phyloP scores from a whole-genome alignment of 1,140 invertebrate genomes.

The Nasonia vitripennis region DNA sequence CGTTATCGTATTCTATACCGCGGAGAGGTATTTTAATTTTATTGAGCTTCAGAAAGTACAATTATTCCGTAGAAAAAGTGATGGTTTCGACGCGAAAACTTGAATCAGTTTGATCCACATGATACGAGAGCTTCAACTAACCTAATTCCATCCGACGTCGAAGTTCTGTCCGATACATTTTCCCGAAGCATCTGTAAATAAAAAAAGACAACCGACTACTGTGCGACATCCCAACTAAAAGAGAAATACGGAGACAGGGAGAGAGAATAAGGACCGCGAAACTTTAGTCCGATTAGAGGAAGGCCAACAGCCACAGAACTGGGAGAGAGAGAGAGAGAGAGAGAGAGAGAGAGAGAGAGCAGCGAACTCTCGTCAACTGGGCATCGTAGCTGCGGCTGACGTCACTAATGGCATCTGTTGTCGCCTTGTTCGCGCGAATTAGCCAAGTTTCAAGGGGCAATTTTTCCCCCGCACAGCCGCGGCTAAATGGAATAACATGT shows the following conservation, averaged over 20 bases:
- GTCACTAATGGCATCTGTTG: slow-evolving; percentile 48
- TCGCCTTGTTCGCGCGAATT: slow-evolving; percentile 42
- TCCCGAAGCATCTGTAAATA: not conserved
- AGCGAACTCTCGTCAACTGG: slow-evolving; percentile 16
- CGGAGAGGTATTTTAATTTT: no score
- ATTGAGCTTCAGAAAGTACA: no score
- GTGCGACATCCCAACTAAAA: not conserved
- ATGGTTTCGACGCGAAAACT: no score
- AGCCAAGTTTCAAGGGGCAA: slow-evolving; percentile 45
- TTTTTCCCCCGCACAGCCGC: slow-evolving; percentile 18
- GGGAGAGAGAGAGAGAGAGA: no score
- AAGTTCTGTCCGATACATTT: not conserved
- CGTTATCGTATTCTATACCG: no score
- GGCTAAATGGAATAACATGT: slow-evolving; percentile 47
- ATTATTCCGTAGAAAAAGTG: no score
- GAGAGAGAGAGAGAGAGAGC: no score
- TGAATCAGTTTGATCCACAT: no score
- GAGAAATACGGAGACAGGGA: not conserved
- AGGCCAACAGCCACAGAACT: slow-evolving; percentile 18
- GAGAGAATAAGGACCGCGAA: not conserved
- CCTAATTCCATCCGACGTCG: not conserved
- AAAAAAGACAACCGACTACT: slow-evolving; percentile 14
- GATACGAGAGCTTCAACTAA: not conserved
- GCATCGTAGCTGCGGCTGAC: slow-evolving; percentile 30
- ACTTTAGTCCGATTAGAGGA: slow-evolving; percentile 47